phyloP scores from a whole-genome alignment of 2,797 vertebrate genomes.

The Holocentrus rufus region DNA sequence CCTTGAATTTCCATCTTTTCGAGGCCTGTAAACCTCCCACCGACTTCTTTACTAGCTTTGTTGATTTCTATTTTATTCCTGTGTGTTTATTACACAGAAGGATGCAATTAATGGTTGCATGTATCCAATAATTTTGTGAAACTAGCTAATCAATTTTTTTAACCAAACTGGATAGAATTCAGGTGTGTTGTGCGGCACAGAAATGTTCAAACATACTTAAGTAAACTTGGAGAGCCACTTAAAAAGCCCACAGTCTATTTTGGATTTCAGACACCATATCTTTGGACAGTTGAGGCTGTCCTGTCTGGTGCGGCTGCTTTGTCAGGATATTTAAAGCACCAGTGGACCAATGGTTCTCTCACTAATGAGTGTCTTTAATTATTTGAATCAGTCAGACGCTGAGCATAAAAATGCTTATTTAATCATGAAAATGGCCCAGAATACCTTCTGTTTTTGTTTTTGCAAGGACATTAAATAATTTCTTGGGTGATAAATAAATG shows the following conservation, averaged over 20 bases:
- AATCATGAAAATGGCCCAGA: background rate
- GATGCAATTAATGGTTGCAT: too few relatives aligned
- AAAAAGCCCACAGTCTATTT: background rate
- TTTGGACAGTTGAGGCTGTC: slow-evolving; percentile 16
- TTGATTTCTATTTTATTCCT: too few relatives aligned
- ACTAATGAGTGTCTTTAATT: slow-evolving; percentile 37
- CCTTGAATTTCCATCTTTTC: background rate
- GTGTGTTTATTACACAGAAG: too few relatives aligned
- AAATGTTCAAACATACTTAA: too few relatives aligned
- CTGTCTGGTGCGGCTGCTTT: slow-evolving; percentile 20
- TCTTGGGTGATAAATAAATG: background rate
- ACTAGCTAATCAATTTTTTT: too few relatives aligned
- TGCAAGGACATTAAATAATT: background rate
- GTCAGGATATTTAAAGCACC: slow-evolving; percentile 38
- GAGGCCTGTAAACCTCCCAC: too few relatives aligned
- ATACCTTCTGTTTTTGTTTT: background rate
- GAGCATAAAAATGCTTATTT: slow-evolving; percentile 10
- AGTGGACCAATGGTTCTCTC: slow-evolving; percentile 23
- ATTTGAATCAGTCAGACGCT: slow-evolving; percentile 29
- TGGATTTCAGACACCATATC: background rate
- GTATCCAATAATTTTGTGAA: too few relatives aligned
- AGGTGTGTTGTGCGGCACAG: too few relatives aligned
- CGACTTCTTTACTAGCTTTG: too few relatives aligned
- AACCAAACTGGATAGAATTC: too few relatives aligned
- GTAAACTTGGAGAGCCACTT: background rate